Base-by-base conservation (phyloP, 2,888 invertebrate genomes). In the Agrotis segetum region DNA sequence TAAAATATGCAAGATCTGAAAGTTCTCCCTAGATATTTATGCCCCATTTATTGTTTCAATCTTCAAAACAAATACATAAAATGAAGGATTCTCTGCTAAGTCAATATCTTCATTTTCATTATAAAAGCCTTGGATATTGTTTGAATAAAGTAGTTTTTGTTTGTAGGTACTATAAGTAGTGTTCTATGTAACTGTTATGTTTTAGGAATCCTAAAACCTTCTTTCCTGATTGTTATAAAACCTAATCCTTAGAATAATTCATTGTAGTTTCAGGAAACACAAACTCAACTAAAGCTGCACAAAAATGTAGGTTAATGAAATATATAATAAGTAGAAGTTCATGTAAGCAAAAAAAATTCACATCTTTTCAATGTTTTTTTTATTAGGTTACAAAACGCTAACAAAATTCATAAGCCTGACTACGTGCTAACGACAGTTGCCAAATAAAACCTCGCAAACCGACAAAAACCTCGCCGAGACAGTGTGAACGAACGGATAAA, bases 401-500 rank as follows among this genome's bases (percentile, higher is more conserved):
- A 14, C n/a, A 1, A 53, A 47, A 63, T 4, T 21, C 11, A n/a
- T 47, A 13, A 1, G 4, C 7, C 2, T 3, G 56, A 67, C 44
- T 49, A 79, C 24, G 47, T 62, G 24, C 17, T 65, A 52, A 46
- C 7, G 58, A 61, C n/a, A 61, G 14, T 11, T 44, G 29, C 16
- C 14, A 52, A 21, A 74, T 67, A 74, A 52, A 59, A 59, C 47
- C 0, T 11, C 13, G 34, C 16, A 3, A 2, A 46, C 53, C 16
- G 64, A 68, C 75, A 77, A 59, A 71, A 34, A 49, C 29, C 16
- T 14, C 34, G 34, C 29, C 52, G 52, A 69, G 21, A 70, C 60
- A 19, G 71, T 75, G 81, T 82, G 73, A 87, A 82, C 55, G 81
- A 82, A 82, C 80, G 29, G 53, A 74, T 66, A 76, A 71, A 81